Conservation (phyloP, 2,797 vertebrate species). For the Pteropus rufus region DNA sequence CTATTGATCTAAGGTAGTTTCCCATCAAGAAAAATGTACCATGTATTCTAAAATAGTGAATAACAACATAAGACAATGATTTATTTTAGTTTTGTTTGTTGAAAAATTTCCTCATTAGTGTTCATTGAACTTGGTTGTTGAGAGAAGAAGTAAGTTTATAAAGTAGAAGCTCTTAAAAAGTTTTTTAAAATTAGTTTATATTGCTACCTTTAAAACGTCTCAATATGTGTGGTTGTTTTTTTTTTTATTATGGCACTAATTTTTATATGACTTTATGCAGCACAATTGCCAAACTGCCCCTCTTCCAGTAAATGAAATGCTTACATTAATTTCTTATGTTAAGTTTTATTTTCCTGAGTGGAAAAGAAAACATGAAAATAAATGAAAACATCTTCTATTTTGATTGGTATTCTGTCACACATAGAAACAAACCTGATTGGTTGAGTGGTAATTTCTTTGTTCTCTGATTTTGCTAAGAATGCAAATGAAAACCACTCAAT, state of each 20-base stretch:
- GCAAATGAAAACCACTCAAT: slow-evolving; percentile 86
- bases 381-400: slow-evolving; percentile 83
- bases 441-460: slow-evolving; percentile 87
- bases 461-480: slow-evolving; percentile 86
- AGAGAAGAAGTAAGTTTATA: slow-evolving; percentile 22
- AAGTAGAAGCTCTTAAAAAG: slow-evolving; percentile 57
- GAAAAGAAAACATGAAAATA: slow-evolving; percentile 78
- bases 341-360: slow-evolving; percentile 78
- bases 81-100: slow-evolving; percentile 37
- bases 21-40: slow-evolving; percentile 47
- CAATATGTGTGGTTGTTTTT: background rate
- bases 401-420: slow-evolving; percentile 83
- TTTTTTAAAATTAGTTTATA: slow-evolving; percentile 48
- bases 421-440: slow-evolving; percentile 83
- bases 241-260: background rate
- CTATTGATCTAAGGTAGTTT: slow-evolving; percentile 72
- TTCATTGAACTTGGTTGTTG: slow-evolving; percentile 8
- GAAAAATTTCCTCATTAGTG: slow-evolving; percentile 63
- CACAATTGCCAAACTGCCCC: slow-evolving; percentile 44
- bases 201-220: slow-evolving; percentile 32
- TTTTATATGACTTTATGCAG: slow-evolving; percentile 53
- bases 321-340: slow-evolving; percentile 76
- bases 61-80: slow-evolving; percentile 11
- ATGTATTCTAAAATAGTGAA: slow-evolving; percentile 53
- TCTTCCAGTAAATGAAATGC: slow-evolving; percentile 66